Evolutionary conservation across 2,888 invertebrate species (phyloP), one percentile per base, ranked within the genome.

Genomic region (Reticulitermes lucifugus): DNA sequence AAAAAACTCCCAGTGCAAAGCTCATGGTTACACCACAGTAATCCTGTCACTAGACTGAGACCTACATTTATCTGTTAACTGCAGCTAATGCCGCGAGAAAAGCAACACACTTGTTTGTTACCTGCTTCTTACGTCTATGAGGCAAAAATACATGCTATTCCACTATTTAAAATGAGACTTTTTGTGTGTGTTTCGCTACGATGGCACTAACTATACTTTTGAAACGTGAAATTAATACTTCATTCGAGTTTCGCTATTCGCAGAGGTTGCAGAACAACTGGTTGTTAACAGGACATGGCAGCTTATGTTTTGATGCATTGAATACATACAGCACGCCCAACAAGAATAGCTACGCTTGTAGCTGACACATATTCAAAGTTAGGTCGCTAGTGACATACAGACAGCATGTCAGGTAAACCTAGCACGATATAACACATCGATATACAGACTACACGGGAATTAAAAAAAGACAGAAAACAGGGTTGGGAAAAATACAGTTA

Each of bases 281-380:
- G 65, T n/a, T 65, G 65, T n/a, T 65, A 65, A 6, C 35, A 65
- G 25, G 25, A 65, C 65, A 65, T 65, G 65, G 65, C 65, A 65
- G 25, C 25, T 65, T 65, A 65, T 25, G 65, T 25, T 5, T 25
- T 65, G 65, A 25, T 6, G 65, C 2, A n/a, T 65, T 25, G 65
- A 65, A 65, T 65, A 25, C 25, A 65, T 65, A 65, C 0, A 65
- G 7, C n/a, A n/a, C 25, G 65, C 12, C 35, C 73, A 73, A 73
- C 73, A 73, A 73, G 41, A 41, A 21, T 41, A 73, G 18, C 41
- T 73, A 14, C 73, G 73, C 41, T 73, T 73, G 41, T 0, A 6
- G 29, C 73, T 73, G 73, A 73, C 73, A 73, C 35, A 21, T 18
- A 73, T 73, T 73, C 73, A 73, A 41, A 73, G 73, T 73, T 41